A percentile compares a stretch with the other conserved stretches of the same genome.
Conservation (phyloP, 2,113 vertebrate genomes). For the Pachypanchax playfairii region DNA sequence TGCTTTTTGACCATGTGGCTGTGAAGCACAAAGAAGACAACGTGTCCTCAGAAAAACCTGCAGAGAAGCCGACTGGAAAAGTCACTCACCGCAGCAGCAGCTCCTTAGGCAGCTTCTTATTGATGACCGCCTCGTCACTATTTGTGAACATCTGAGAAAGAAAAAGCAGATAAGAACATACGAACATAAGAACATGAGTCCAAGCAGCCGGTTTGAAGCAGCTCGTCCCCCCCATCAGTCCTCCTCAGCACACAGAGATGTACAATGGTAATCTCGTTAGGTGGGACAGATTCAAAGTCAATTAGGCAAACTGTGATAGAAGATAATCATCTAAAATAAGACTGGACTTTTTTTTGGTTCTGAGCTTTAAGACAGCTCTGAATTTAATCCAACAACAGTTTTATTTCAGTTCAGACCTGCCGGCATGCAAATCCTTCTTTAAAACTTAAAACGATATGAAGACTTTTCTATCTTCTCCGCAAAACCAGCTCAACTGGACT, state of each 20-base stretch:
- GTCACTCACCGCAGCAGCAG: slow-evolving; percentile 89
- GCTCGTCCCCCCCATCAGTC: slow-evolving; percentile 7
- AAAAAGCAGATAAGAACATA: slow-evolving; percentile 35
- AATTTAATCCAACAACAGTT: no score
- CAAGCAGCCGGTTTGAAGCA: neutral
- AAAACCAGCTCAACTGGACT: slow-evolving; percentile 14
- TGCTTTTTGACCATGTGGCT: neutral
- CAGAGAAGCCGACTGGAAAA: slow-evolving; percentile 14
- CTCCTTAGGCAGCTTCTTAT: slow-evolving; percentile 98
- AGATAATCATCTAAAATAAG: no score
- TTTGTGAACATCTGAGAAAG: slow-evolving; percentile 96
- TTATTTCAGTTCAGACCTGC: no score
- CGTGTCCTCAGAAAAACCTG: slow-evolving; percentile 4
- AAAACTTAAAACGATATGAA: no score
- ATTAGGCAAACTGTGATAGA: slow-evolving; percentile 11
- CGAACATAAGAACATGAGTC: slow-evolving; percentile 37
- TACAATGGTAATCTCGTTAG: slow-evolving; percentile 35
- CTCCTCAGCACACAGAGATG: slow-evolving; percentile 26
- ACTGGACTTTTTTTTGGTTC: no score
- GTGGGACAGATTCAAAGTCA: slow-evolving; percentile 35
- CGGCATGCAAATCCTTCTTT: no score
- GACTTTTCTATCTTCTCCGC: slow-evolving; percentile 9
- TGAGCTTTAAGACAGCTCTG: no score
- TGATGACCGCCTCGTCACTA: slow-evolving; percentile 96
- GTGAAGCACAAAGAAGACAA: slow-evolving; percentile 10